These are phyloP conservation scores for Leptinotarsa lineolata DNA, from an alignment of 1,140 invertebrate species.

Conservation along the genomic window DNA sequence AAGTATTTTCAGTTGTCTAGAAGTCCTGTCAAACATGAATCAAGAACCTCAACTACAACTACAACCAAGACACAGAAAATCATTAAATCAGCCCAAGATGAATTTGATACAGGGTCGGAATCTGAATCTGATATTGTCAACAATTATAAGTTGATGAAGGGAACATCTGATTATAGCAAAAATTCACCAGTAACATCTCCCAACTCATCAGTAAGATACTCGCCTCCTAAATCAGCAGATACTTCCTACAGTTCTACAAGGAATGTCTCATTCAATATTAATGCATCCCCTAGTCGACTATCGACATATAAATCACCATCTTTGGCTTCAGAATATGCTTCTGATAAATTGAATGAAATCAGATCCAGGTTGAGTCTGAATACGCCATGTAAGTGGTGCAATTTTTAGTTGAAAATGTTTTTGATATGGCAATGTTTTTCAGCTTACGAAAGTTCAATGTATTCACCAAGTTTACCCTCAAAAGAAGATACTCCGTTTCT, in stretches of 20 bases:
- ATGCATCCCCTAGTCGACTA: constrained; percentile 38
- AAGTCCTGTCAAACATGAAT: constrained; percentile 34
- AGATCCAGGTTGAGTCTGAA: constrained; percentile 45
- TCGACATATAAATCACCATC: constrained; percentile 45
- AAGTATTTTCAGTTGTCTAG: not conserved
- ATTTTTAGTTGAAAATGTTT: constrained; percentile 7
- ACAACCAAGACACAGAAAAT: constrained; percentile 55
- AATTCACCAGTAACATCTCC: constrained; percentile 24
- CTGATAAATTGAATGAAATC: constrained; percentile 62
- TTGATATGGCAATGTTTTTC: constrained; percentile 25
- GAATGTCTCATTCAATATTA: constrained; percentile 58
- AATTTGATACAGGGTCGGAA: constrained; percentile 60
- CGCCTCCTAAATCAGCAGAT: constrained; percentile 56
- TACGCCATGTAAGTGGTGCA: constrained; percentile 27
- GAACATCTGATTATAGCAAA: constrained; percentile 28
- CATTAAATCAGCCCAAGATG: constrained; percentile 52
- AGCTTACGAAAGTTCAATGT: constrained; percentile 38
- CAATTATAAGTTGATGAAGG: constrained; percentile 30
- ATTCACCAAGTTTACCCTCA: constrained; percentile 30
- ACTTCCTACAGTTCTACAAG: constrained; percentile 66
- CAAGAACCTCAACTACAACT: constrained; percentile 24
- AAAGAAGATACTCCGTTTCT: constrained; percentile 67
- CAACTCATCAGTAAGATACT: constrained; percentile 51
- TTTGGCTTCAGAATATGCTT: constrained; percentile 49
- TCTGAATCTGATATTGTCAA: constrained; percentile 58